A percentile compares a stretch with the other conserved stretches of the same genome.
Conservation (phyloP, 2,113 vertebrate species). For the Synchiropus splendidus region DNA sequence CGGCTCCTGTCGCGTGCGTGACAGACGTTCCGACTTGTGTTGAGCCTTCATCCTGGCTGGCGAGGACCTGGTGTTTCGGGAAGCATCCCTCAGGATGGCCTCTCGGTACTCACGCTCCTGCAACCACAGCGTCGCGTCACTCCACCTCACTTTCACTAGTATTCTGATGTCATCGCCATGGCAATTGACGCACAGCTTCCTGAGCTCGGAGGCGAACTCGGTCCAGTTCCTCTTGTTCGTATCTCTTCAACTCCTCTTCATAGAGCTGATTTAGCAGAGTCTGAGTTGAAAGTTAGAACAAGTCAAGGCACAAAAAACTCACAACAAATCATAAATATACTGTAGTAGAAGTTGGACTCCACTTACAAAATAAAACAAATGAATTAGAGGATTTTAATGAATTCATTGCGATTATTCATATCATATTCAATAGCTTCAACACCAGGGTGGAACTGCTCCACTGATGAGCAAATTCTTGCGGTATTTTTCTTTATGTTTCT, state of each 20-base stretch:
- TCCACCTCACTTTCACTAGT: too few relatives aligned
- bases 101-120: constrained; percentile 80
- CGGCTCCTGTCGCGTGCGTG: constrained; percentile 6
- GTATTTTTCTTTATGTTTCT: too few relatives aligned
- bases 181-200: constrained; percentile 53
- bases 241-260: constrained; percentile 71
- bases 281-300: constrained; percentile 17
- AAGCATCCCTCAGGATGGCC: constrained; percentile 64
- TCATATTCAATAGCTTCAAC: too few relatives aligned
- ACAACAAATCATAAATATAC: too few relatives aligned
- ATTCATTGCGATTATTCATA: too few relatives aligned
- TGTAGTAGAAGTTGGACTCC: too few relatives aligned
- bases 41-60: constrained; percentile 31
- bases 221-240: constrained; percentile 59
- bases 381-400: too few relatives aligned
- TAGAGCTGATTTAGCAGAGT: constrained; percentile 68
- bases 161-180: not conserved
- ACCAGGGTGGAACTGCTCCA: too few relatives aligned
- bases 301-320: too few relatives aligned
- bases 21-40: too few relatives aligned
- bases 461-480: too few relatives aligned
- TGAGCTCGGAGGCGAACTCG: constrained; percentile 59
- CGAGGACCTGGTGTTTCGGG: constrained; percentile 52
- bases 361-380: too few relatives aligned
- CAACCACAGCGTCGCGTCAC: constrained; percentile 1